phyloP scores from a whole-genome alignment of 35 echinoderm and acorn worm species.

The Patiria miniata region DNA sequence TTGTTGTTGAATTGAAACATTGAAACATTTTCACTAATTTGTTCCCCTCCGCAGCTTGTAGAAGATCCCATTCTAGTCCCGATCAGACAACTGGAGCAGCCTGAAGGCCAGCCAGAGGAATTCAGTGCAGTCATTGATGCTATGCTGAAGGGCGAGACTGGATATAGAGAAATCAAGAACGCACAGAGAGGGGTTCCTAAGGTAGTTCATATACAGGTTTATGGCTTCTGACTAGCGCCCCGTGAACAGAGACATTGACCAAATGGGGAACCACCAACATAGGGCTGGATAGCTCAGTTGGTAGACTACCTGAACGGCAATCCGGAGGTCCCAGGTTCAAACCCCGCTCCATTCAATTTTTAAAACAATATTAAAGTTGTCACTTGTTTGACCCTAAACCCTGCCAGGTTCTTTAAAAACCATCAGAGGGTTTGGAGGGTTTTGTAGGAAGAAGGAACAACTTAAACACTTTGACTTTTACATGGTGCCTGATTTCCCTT shows the following conservation, averaged over 20 bases:
- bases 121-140: conserved; percentile 69
- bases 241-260: no score
- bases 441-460: no score
- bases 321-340: no score
- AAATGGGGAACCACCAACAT: no score
- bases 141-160: conserved; percentile 75
- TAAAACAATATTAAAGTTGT: not conserved
- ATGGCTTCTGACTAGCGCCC: no score
- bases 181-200: conserved; percentile 71
- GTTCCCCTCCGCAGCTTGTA: conserved; percentile 53
- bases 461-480: no score
- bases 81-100: conserved; percentile 85
- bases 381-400: not conserved
- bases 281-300: no score
- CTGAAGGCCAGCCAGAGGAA: conserved; percentile 74
- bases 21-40: no score
- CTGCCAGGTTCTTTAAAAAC: not conserved
- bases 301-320: no score
- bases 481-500: no score
- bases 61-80: conserved; percentile 97
- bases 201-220: conserved; percentile 8
- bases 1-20: no score
- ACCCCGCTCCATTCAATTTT: no score
- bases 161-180: conserved; percentile 52
- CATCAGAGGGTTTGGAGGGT: not conserved